Evolutionary conservation across 1,140 invertebrate genomes (phyloP).

Genomic region (Lanistes nyassanus): DNA sequence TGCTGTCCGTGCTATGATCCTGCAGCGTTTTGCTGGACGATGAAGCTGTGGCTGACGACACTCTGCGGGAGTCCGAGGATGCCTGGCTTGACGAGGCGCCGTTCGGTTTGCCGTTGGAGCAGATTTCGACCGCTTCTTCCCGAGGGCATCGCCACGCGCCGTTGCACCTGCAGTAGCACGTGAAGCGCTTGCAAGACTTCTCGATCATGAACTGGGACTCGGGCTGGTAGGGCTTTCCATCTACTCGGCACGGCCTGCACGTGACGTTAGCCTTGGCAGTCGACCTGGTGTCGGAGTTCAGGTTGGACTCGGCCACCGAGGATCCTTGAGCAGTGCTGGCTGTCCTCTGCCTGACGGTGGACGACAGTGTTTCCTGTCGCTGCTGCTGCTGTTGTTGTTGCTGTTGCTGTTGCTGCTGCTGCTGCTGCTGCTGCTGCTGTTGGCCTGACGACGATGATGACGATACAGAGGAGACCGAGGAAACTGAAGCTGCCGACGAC

Average conservation of each 20-base stretch:
- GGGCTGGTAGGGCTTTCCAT: conserved; percentile 23
- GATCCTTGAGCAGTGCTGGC: conserved; percentile 11
- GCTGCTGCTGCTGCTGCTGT: conserved; percentile 11
- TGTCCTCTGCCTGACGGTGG: conserved; percentile 8
- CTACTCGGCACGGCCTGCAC: conserved; percentile 28
- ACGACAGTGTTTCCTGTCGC: conserved; percentile 7
- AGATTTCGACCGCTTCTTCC: conserved; percentile 23
- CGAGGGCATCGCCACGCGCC: conserved; percentile 32
- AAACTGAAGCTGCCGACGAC: neutral
- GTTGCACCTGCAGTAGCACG: conserved; percentile 36
- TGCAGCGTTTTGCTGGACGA: neutral
- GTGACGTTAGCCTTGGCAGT: neutral
- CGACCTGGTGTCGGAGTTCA: conserved; percentile 21
- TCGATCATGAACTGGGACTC: conserved; percentile 24
- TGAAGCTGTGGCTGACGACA: neutral
- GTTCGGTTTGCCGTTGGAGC: neutral
- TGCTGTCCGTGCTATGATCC: neutral
- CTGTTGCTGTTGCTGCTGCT: conserved; percentile 4
- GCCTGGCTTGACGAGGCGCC: neutral
- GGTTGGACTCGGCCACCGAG: conserved; percentile 22
- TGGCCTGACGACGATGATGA: neutral
- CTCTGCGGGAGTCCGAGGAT: no score
- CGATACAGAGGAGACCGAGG: conserved; percentile 5
- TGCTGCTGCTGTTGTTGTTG: conserved; percentile 17
- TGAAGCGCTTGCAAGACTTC: conserved; percentile 30